Evolutionary conservation across 2,797 vertebrate genomes (phyloP), one percentile per base, ranked within the genome.

Genomic region (Xenops minutus): DNA sequence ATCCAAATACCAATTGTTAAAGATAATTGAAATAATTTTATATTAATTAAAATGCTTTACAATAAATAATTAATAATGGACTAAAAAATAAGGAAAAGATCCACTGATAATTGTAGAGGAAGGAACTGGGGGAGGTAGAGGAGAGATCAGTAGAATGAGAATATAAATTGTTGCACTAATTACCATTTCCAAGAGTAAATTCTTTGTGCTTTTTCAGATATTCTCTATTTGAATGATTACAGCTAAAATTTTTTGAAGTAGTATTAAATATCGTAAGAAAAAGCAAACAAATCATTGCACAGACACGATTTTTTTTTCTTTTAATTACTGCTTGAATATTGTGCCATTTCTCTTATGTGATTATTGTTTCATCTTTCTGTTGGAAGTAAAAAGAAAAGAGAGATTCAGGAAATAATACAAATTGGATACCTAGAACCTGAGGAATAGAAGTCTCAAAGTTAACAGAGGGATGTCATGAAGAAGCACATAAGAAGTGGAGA

Each of bases 91-190:
- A 32, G 10, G 37, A 80, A 56, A 68, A 56, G 2, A 36, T 64
- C 19, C 19, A 32, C 39, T 43, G 27, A 30, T 58, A 62, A 67
- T 69, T 91, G 23, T 94, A 69, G 12, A 52, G 6, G 26, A 93
- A 73, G 5, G 15, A 69, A 54, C 2, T 22, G 3, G 2, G 2
- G 2, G 3, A 34, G 7, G 7, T 19, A 62, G 17, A 67, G 7
- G 16, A 71, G 12, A 68, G 8, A 54, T 54, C 2, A 29, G 5
- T 62, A 62, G 30, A 52, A 26, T 19, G 10, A 26, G 20, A 56
- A 82, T 72, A 64, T 24, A 41, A 34, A n/a, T 58, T 61, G n/a
- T 71, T 78, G 16, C 11, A 55, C 8, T 43, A 39, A 36, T 58
- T 74, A 27, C 4, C 5, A 64, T 83, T 75, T 66, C 14, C 24